Percentiles rank a stretch among this genome's conserved stretches.
Evolutionary conservation across 2,888 invertebrate species (phyloP).

Genomic region (Lithophane leautieri): DNA sequence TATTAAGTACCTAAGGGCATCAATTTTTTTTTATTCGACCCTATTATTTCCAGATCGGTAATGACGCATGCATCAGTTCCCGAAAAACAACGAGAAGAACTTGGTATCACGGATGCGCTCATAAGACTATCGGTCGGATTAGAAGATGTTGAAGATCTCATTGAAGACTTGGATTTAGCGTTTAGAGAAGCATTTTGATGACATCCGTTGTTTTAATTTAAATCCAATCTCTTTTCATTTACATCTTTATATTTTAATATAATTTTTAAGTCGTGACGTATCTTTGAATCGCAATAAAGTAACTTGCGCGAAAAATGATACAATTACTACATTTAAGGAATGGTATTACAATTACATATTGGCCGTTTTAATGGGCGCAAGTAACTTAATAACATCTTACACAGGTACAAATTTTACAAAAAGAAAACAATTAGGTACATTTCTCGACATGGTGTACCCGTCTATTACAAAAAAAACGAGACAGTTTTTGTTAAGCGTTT

Average conservation of each 20-base stretch:
- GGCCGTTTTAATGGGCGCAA: not conserved
- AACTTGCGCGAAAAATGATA: not conserved
- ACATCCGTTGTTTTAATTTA: constrained; percentile 22
- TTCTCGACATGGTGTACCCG: not conserved
- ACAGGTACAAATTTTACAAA: not conserved
- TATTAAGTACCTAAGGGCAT: not conserved
- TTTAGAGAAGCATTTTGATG: constrained; percentile 89
- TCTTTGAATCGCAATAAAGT: constrained; percentile 11
- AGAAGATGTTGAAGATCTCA: constrained; percentile 96
- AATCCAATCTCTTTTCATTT: constrained; percentile 37
- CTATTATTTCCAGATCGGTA: constrained; percentile 91
- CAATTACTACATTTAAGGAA: not conserved
- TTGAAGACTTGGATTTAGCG: constrained; percentile 96
- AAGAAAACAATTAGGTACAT: not conserved
- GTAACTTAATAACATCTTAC: not conserved
- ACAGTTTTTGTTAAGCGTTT: constrained; percentile 9
- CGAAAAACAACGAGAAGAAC: constrained; percentile 91
- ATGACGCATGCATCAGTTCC: constrained; percentile 99
- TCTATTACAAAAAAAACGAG: constrained; percentile 12
- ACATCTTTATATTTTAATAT: constrained; percentile 6
- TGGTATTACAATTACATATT: not conserved
- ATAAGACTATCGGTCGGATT: constrained; percentile 97
- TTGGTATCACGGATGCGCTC: constrained; percentile 96
- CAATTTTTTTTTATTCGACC: not conserved
- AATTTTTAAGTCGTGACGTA: constrained; percentile 15